Evolutionary conservation across 2,888 invertebrate species (phyloP).

Genomic region (Polymixis lichenea): DNA sequence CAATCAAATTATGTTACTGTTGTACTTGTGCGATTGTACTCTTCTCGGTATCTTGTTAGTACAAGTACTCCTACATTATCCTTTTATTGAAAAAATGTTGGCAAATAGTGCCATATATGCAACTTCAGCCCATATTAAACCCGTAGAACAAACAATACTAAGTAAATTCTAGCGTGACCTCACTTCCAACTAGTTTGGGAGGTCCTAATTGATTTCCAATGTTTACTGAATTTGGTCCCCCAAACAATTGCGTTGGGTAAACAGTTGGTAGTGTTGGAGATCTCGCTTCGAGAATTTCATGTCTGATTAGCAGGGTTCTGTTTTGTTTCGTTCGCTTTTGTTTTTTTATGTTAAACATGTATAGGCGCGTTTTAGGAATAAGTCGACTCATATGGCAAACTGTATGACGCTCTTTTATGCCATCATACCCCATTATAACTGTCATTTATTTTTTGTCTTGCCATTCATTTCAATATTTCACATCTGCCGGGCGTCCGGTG

Average conservation of each 20-base stretch:
- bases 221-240: conserved; percentile 66
- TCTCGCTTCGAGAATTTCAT: conserved; percentile 38
- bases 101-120: neutral
- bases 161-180: conserved; percentile 61
- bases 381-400: neutral
- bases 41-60: neutral
- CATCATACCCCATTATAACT: neutral
- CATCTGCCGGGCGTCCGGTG: neutral
- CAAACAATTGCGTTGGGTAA: conserved; percentile 62
- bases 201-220: conserved; percentile 72
- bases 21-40: neutral
- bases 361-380: neutral
- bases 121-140: conserved; percentile 39
- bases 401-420: neutral
- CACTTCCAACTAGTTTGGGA: conserved; percentile 54
- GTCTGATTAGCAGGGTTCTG: conserved; percentile 29
- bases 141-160: conserved; percentile 50
- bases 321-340: conserved; percentile 10
- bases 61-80: no score
- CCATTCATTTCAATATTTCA: neutral
- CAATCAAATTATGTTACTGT: neutral
- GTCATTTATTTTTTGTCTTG: neutral
- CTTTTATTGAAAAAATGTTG: no score
- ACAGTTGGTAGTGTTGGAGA: conserved; percentile 46
- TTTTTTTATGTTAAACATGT: neutral